These are phyloP conservation scores for Busseola fusca DNA, from an alignment of 2,888 invertebrate species.

Conservation along the genomic window DNA sequence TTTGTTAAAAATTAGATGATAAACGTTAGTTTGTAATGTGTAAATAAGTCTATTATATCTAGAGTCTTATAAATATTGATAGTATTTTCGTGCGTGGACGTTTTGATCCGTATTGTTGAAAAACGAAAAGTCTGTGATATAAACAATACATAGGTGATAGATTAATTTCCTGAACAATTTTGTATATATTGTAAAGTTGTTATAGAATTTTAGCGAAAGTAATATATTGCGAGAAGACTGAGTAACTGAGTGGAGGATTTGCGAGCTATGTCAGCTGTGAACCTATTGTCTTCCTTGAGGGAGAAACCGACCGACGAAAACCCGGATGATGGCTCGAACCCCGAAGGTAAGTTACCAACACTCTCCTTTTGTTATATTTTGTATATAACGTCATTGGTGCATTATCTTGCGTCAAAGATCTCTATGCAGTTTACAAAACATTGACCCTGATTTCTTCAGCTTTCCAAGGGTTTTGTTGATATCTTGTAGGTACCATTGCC, in stretches of 20 bases:
- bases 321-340: slow-evolving; percentile 82
- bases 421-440: slow-evolving; percentile 57
- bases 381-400: slow-evolving; percentile 36
- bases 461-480: slow-evolving; percentile 33
- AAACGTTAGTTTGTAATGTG: slow-evolving; percentile 88
- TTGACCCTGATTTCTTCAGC: slow-evolving; percentile 59
- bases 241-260: slow-evolving; percentile 82
- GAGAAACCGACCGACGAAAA: slow-evolving; percentile 85
- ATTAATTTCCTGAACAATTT: slow-evolving; percentile 87
- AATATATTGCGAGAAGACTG: slow-evolving; percentile 88
- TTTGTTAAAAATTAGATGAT: slow-evolving; percentile 88
- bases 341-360: slow-evolving; percentile 77
- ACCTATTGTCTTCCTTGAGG: slow-evolving; percentile 85
- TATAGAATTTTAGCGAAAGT: slow-evolving; percentile 86
- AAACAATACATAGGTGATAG: slow-evolving; percentile 89
- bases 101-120: slow-evolving; percentile 90
- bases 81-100: slow-evolving; percentile 89
- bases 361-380: slow-evolving; percentile 14
- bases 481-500: slow-evolving; percentile 15
- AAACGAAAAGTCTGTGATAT: slow-evolving; percentile 91
- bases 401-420: slow-evolving; percentile 29
- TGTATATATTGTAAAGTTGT: slow-evolving; percentile 88
- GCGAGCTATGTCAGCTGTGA: slow-evolving; percentile 88
- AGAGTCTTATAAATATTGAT: slow-evolving; percentile 88
- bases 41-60: slow-evolving; percentile 88